Percentiles rank a stretch among this genome's conserved stretches.
These are phyloP conservation scores for Melanchra persicariae DNA, from an alignment of 2,888 invertebrate species.

Conservation along the genomic window DNA sequence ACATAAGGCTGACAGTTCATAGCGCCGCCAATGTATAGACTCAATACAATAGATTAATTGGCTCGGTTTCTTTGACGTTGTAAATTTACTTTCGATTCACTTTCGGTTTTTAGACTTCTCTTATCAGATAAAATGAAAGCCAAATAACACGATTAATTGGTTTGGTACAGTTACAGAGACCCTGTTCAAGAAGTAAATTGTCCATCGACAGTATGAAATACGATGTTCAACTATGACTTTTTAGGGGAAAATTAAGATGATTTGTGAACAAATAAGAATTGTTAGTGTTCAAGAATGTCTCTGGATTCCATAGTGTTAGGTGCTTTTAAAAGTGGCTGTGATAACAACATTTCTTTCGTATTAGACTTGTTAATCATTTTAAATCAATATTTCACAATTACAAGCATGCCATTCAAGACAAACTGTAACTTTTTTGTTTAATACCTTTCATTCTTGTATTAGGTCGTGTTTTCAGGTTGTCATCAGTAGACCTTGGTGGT, in stretches of 20 bases:
- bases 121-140: slow-evolving; percentile 67
- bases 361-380: slow-evolving; percentile 50
- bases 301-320: slow-evolving; percentile 24
- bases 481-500: slow-evolving; percentile 70
- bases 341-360: slow-evolving; percentile 15
- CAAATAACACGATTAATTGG: slow-evolving; percentile 68
- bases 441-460: slow-evolving; percentile 84
- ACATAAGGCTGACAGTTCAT: slow-evolving; percentile 63
- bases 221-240: slow-evolving; percentile 3
- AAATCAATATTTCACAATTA: slow-evolving; percentile 49
- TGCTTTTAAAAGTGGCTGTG: slow-evolving; percentile 26
- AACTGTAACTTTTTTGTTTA: slow-evolving; percentile 66
- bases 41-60: slow-evolving; percentile 70
- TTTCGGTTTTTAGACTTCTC: slow-evolving; percentile 67
- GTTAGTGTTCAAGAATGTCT: slow-evolving; percentile 39
- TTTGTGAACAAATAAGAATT: slow-evolving; percentile 31
- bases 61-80: slow-evolving; percentile 70
- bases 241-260: slow-evolving; percentile 28
- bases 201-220: slow-evolving; percentile 7
- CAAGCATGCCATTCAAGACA: slow-evolving; percentile 63
- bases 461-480: slow-evolving; percentile 71
- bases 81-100: slow-evolving; percentile 74
- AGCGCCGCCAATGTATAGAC: slow-evolving; percentile 41
- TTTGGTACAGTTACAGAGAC: slow-evolving; percentile 53
- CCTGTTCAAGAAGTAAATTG: slow-evolving; percentile 23